These are phyloP conservation scores for Rhamnusium bicolor DNA, from an alignment of 2,888 invertebrate genomes.

Conservation along the genomic window DNA sequence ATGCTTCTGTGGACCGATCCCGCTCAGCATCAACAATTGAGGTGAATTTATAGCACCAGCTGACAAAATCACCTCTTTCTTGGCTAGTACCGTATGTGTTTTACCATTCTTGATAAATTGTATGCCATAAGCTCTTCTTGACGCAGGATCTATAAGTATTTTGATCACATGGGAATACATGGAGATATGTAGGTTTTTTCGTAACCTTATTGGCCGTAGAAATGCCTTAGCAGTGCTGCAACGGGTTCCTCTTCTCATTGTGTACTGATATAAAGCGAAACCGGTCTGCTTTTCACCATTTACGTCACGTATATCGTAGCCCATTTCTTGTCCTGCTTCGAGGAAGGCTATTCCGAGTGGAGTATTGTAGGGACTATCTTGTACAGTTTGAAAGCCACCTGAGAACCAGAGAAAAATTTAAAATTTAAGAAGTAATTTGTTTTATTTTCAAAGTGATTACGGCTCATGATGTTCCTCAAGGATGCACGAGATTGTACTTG, in stretches of 20 bases:
- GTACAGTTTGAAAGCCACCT: slow-evolving; percentile 85
- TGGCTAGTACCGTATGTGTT: slow-evolving; percentile 80
- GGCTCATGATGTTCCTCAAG: no score
- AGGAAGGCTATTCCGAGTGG: slow-evolving; percentile 89
- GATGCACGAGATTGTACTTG: no score
- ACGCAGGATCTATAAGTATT: slow-evolving; percentile 77
- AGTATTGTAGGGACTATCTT: slow-evolving; percentile 85
- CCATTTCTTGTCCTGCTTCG: slow-evolving; percentile 94
- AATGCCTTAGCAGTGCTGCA: slow-evolving; percentile 92
- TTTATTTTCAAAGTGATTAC: no score
- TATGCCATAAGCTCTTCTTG: slow-evolving; percentile 83
- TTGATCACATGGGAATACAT: slow-evolving; percentile 86
- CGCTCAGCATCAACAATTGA: slow-evolving; percentile 91
- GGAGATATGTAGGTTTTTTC: slow-evolving; percentile 87
- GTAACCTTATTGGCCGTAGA: slow-evolving; percentile 82
- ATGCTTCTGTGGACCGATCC: slow-evolving; percentile 86
- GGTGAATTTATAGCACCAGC: slow-evolving; percentile 94
- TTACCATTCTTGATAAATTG: slow-evolving; percentile 83
- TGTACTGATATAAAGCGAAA: slow-evolving; percentile 89
- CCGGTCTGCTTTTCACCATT: slow-evolving; percentile 92
- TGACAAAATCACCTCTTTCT: slow-evolving; percentile 86
- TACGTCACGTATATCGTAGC: slow-evolving; percentile 88
- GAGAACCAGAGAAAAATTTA: slow-evolving; percentile 37
- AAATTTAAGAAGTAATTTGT: no score
- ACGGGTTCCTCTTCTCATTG: slow-evolving; percentile 88